A percentile compares a stretch with the other conserved stretches of the same genome.
Evolutionary conservation across 92 coral and sea anemone genomes (phyloP).

Genomic region (Parazoanthus swiftii): DNA sequence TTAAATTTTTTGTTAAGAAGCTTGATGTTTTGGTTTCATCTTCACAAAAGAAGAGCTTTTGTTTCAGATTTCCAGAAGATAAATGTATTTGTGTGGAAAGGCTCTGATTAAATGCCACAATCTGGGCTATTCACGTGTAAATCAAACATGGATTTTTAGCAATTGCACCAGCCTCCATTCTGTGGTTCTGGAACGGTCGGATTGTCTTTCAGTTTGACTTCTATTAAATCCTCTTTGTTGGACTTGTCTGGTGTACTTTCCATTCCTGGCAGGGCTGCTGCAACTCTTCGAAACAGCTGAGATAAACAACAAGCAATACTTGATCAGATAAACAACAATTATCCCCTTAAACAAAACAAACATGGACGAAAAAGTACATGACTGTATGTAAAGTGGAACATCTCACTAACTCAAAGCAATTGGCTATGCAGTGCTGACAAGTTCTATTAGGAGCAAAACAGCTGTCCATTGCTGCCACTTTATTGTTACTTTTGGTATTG

Average conservation of each 20-base stretch:
- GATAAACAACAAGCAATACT: not conserved
- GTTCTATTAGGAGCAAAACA: too few species aligned
- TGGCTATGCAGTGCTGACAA: too few species aligned
- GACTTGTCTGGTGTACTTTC: constrained; percentile 96
- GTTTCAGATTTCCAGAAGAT: not conserved
- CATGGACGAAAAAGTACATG: too few species aligned
- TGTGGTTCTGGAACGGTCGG: constrained; percentile 92
- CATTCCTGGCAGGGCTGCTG: constrained; percentile 99
- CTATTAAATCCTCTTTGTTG: constrained; percentile 93
- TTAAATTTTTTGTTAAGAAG: not conserved
- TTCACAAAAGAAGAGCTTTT: not conserved
- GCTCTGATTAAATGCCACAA: not conserved
- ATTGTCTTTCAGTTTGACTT: constrained; percentile 93
- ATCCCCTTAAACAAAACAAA: too few species aligned
- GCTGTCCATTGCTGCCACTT: too few species aligned
- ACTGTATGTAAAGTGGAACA: too few species aligned
- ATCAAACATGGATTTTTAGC: not conserved
- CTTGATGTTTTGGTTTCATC: not conserved
- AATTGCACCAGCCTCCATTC: constrained; percentile 87
- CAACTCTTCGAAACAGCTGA: constrained; percentile 97
- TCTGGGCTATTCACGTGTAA: not conserved
- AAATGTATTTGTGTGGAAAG: not conserved
- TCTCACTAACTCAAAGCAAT: too few species aligned
- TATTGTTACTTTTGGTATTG: too few species aligned
- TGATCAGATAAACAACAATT: not conserved